These are phyloP conservation scores for Tholera decimalis DNA, from an alignment of 2,888 invertebrate genomes.

Conservation along the genomic window DNA sequence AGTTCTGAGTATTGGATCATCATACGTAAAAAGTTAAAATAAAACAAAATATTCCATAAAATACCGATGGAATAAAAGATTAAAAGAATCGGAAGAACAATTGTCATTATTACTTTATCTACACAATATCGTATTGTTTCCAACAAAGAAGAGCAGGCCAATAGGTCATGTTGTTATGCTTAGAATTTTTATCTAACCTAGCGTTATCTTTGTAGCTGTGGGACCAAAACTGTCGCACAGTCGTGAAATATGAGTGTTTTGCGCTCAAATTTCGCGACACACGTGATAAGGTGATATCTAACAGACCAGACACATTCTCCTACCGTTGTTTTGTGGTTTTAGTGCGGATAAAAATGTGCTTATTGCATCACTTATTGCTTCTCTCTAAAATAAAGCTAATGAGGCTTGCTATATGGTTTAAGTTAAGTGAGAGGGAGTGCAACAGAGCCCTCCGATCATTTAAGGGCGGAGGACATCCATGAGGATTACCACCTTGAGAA, in stretches of 20 bases:
- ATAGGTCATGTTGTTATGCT: constrained; percentile 23
- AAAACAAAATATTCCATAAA: neutral
- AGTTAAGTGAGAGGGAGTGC: no score
- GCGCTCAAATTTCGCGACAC: constrained; percentile 25
- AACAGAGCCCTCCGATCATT: no score
- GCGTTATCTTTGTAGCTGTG: constrained; percentile 14
- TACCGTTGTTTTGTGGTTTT: constrained; percentile 1
- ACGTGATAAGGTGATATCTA: constrained; percentile 22
- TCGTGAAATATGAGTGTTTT: constrained; percentile 33
- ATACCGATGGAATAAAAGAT: constrained; percentile 7
- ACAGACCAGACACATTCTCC: neutral
- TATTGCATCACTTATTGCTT: neutral
- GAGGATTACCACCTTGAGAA: no score
- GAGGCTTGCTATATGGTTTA: neutral
- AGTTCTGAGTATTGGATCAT: neutral
- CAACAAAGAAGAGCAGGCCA: constrained; percentile 20
- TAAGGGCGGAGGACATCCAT: no score
- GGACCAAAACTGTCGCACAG: constrained; percentile 14
- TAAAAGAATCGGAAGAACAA: constrained; percentile 27
- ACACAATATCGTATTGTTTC: constrained; percentile 35
- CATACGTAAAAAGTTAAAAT: neutral
- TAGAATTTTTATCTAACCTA: constrained; percentile 26
- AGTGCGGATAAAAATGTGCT: neutral
- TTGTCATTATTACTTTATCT: constrained; percentile 10
- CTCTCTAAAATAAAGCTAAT: neutral